Percentiles rank a stretch among this genome's conserved stretches.
These are phyloP conservation scores for Phodopus roborovskii DNA, from an alignment of 2,113 vertebrate genomes.

Conservation along the genomic window DNA sequence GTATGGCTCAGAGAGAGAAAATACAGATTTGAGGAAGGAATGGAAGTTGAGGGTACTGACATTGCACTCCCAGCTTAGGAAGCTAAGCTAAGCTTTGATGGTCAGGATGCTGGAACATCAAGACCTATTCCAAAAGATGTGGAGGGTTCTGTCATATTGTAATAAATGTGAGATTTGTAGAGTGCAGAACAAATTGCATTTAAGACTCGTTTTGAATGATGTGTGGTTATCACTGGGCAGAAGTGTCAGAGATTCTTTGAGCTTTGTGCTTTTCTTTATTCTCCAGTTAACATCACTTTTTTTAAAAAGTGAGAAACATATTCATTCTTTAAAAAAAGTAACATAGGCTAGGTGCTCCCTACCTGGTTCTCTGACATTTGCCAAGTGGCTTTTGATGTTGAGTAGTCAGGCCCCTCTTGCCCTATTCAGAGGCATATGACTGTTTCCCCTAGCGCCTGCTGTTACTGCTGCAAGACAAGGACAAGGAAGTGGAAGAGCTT, in stretches of 20 bases:
- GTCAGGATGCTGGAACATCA: not conserved
- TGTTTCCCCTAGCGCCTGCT: conserved; percentile 88
- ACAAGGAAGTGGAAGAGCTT: conserved; percentile 89
- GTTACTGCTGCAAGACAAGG: conserved; percentile 91
- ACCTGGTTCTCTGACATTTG: not conserved
- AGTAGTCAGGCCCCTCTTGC: not conserved
- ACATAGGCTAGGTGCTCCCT: not conserved
- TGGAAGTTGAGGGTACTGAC: not conserved
- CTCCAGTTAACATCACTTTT: not conserved
- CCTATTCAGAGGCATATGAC: not conserved
- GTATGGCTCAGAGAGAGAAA: not conserved
- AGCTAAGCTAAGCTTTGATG: not conserved
- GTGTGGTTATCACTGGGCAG: not conserved
- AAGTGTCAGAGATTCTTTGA: not conserved
- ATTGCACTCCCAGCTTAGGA: not conserved
- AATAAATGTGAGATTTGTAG: not conserved
- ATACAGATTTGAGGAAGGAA: not conserved
- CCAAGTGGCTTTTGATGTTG: not conserved
- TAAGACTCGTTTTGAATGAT: not conserved
- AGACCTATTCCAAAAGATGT: not conserved
- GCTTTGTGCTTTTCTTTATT: conserved; percentile 14
- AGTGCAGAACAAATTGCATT: not conserved
- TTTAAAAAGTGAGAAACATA: not conserved
- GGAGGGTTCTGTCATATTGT: not conserved
- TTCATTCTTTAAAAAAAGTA: not conserved